These are phyloP conservation scores for Ivindomyrus marchei DNA, from an alignment of 2,113 vertebrate genomes.

Conservation along the genomic window DNA sequence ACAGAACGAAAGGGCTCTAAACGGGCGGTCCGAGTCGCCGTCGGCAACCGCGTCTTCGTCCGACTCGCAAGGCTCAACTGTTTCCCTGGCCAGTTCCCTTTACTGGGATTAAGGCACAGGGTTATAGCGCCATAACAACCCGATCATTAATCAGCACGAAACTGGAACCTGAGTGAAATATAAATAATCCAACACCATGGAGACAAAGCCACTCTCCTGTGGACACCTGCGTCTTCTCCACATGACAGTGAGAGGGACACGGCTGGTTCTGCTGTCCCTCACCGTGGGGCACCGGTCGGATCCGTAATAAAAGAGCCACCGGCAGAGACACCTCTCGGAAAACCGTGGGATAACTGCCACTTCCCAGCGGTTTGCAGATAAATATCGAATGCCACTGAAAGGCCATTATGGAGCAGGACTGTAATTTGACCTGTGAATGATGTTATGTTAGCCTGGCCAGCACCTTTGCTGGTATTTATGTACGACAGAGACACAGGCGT, in stretches of 20 bases:
- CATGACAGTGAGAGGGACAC: background rate
- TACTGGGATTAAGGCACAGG: background rate
- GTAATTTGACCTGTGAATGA: background rate
- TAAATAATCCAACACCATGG: background rate
- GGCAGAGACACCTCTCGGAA: background rate
- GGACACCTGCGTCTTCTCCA: background rate
- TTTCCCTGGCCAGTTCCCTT: background rate
- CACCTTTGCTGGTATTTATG: slow-evolving; percentile 4
- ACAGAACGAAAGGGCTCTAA: background rate
- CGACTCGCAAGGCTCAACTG: background rate
- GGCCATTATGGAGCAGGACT: background rate
- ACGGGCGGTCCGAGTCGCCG: background rate
- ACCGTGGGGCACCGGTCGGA: background rate
- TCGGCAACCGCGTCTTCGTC: background rate
- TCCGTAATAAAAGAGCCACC: background rate
- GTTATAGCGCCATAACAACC: background rate
- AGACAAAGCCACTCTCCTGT: background rate
- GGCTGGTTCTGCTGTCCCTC: background rate
- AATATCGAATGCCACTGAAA: background rate
- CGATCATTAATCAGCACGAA: background rate
- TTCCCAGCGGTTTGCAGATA: background rate
- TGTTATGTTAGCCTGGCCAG: background rate
- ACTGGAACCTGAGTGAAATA: background rate
- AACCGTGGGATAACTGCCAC: background rate
- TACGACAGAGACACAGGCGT: background rate